A percentile compares a stretch with the other conserved stretches of the same genome.
Conservation (phyloP, 2,113 vertebrate species). For the Cervus canadensis region DNA sequence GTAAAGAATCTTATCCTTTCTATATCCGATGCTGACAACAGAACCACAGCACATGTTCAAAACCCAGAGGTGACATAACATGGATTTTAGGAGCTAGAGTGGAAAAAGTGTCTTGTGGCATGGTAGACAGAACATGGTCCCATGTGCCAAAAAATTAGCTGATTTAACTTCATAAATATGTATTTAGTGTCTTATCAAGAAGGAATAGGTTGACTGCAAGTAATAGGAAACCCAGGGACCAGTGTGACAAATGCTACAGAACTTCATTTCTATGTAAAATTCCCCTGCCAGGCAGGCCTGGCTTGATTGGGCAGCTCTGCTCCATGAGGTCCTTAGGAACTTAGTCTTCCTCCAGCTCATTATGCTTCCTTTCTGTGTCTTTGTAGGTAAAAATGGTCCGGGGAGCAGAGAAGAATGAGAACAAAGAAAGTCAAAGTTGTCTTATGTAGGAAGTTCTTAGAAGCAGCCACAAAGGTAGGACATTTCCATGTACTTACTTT, state of each 20-base stretch:
- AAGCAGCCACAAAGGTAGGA: not conserved
- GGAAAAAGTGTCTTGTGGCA: not conserved
- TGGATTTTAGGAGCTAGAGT: not conserved
- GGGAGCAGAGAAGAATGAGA: not conserved
- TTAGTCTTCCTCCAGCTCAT: not conserved
- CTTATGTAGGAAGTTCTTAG: not conserved
- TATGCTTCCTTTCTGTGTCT: not conserved
- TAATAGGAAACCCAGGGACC: not conserved
- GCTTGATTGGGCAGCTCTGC: not conserved
- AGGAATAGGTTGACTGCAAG: not conserved
- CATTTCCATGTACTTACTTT: not conserved
- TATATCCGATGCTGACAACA: not conserved
- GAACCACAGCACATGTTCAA: not conserved
- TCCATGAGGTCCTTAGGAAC: not conserved
- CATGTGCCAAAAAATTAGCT: not conserved
- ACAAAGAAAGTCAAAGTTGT: not conserved
- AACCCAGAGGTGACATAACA: not conserved
- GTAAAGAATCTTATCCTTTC: slow-evolving; percentile 27
- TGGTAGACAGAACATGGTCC: not conserved
- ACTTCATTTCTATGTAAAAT: not conserved
- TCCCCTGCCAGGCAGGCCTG: not conserved
- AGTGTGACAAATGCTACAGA: not conserved
- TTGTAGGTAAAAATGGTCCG: not conserved
- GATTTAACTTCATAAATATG: not conserved
- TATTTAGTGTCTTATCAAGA: not conserved